Evolutionary conservation across 2,113 vertebrate genomes (phyloP), one percentile per base, ranked within the genome.

Genomic region (Aphyosemion australe): DNA sequence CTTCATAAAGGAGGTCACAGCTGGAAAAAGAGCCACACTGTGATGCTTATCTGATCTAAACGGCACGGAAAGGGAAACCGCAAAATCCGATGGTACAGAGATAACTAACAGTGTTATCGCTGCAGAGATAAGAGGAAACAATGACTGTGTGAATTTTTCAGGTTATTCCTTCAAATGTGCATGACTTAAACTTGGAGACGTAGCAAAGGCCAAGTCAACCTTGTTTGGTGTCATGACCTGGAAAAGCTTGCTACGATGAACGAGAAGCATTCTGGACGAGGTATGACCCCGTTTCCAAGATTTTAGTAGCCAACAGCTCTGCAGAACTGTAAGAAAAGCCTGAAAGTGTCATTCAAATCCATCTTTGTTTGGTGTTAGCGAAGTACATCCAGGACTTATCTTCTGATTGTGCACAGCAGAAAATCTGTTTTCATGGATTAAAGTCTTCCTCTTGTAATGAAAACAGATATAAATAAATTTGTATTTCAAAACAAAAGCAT

Each of bases 231-330:
- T 60, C 56, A 46, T 32, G 72, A 47, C 56, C 74, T 79, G 80
- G 74, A 84, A n/a, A 47, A 18, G 32, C 59, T 83, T 83, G 63
- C 0, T 42, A 76, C 18, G 46, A 58, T 66, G 66, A 81, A 84
- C 58, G 72, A 62, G 61, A 76, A 60, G 56, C 63, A 48, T 83
- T 72, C 73, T 61, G 60, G 70, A 72, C 51, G 58, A 45, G 65
- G 59, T 71, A 73, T 21, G 20, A 73, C 56, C 66, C 39, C 34
- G 43, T 63, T 74, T 76, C 45, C 73, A 66, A 26, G 58, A 58
- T 55, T 53, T 34, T 39, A 52, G 70, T 16, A 65, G 18, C 43
- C 50, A 41, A 61, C 57, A 68, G 60, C 53, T 1, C 59, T 13
- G 53, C 54, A 62, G 47, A 59, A 71, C 50, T 32, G 11, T 66